Conservation (phyloP, 2,888 invertebrate genomes). For the Scelioninae gen. 2 region DNA sequence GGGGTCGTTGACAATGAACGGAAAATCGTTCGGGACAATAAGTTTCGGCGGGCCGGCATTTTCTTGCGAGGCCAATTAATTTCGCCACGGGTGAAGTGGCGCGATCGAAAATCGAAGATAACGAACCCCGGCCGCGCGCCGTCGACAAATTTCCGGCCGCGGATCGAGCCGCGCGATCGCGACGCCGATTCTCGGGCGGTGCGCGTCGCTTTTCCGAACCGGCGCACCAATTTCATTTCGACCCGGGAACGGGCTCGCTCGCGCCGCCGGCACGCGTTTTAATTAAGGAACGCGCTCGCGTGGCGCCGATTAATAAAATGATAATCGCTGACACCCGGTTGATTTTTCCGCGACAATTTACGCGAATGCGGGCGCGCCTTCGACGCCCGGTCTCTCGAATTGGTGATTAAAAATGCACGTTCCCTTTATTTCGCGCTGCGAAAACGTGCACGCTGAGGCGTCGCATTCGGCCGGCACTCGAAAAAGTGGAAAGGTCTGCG, state of each 20-base stretch:
- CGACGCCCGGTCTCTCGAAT: neutral
- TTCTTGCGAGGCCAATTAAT: slow-evolving; percentile 59
- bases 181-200: slow-evolving; percentile 5
- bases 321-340: slow-evolving; percentile 11
- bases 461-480: too few relatives aligned
- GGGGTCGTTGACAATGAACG: slow-evolving; percentile 25
- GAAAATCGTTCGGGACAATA: slow-evolving; percentile 29
- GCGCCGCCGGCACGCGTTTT: slow-evolving; percentile 23
- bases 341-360: slow-evolving; percentile 14
- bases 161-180: neutral
- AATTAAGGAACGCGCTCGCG: slow-evolving; percentile 29
- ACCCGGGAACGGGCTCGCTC: slow-evolving; percentile 14
- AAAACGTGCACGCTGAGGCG: slow-evolving; percentile 23
- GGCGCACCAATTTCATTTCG: slow-evolving; percentile 43
- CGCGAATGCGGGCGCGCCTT: neutral
- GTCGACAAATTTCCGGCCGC: slow-evolving; percentile 19
- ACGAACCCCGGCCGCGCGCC: slow-evolving; percentile 9
- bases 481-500: slow-evolving; percentile 27
- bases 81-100: slow-evolving; percentile 36
- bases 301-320: slow-evolving; percentile 14
- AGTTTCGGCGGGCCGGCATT: slow-evolving; percentile 17
- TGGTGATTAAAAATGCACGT: slow-evolving; percentile 27
- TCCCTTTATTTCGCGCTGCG: slow-evolving; percentile 6
- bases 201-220: slow-evolving; percentile 29
- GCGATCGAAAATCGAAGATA: slow-evolving; percentile 34